phyloP scores from a whole-genome alignment of 2,113 vertebrate genomes.

The Terrapene triunguis region DNA sequence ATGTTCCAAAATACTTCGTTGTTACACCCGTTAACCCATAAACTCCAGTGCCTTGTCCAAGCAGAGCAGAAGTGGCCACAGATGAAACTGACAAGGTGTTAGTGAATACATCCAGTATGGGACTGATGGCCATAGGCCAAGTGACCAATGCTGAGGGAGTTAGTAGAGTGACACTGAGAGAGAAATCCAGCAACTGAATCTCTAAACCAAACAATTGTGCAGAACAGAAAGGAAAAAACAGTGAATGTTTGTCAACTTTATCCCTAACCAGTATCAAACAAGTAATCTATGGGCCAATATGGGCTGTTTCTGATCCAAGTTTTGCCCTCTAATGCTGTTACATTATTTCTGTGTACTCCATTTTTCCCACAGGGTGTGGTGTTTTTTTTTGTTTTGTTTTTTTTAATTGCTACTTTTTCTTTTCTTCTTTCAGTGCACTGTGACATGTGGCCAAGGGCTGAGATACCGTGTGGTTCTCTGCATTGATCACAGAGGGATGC shows the following conservation, averaged over 20 bases:
- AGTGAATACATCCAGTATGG: neutral
- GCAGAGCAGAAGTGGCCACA: conserved; percentile 5
- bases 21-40: neutral
- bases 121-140: neutral
- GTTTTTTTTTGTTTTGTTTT: neutral
- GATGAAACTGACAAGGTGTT: conserved; percentile 22
- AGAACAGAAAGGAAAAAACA: neutral
- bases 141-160: neutral
- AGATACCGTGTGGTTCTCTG: conserved; percentile 96
- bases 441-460: conserved; percentile 96
- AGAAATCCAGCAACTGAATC: neutral
- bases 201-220: neutral
- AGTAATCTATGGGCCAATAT: neutral
- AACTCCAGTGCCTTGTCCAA: neutral
- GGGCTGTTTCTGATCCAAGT: neutral
- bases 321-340: neutral
- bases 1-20: neutral
- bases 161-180: neutral
- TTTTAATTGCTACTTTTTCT: neutral
- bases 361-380: neutral
- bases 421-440: conserved; percentile 87
- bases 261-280: neutral
- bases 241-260: neutral
- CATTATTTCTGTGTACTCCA: neutral
- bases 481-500: conserved; percentile 93